Conservation (phyloP, 2,888 invertebrate species). For the Flabesymbios commensalis region DNA sequence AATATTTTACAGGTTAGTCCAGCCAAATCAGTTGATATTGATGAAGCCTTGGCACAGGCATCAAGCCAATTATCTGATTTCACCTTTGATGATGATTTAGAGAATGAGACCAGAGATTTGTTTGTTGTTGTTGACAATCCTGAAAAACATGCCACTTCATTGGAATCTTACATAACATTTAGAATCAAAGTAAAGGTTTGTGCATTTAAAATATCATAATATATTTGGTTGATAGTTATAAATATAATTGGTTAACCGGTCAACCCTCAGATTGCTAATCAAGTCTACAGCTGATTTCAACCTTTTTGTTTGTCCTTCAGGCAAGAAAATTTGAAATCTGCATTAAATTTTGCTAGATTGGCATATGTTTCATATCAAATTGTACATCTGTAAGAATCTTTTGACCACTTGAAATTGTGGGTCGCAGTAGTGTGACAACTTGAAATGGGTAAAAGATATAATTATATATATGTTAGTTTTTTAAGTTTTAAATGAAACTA, state of each 20-base stretch:
- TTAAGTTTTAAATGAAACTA: no score
- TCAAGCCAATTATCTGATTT: no score
- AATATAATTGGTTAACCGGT: not conserved
- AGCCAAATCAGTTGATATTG: no score
- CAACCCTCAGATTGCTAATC: not conserved
- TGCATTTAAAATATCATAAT: not conserved
- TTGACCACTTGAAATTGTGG: no score
- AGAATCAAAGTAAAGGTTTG: constrained; percentile 68
- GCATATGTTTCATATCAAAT: no score
- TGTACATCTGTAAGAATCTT: no score
- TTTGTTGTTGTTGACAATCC: constrained; percentile 74
- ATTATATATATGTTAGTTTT: no score
- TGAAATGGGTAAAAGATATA: no score
- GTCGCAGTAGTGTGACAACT: no score
- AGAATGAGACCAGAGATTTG: constrained; percentile 45
- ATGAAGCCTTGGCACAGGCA: no score
- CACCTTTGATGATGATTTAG: not conserved
- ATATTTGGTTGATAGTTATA: not conserved
- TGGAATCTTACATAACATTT: constrained; percentile 75
- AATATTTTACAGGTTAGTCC: no score
- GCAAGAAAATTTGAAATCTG: not conserved
- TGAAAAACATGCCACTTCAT: constrained; percentile 73
- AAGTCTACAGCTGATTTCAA: not conserved
- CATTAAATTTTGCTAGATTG: not conserved
- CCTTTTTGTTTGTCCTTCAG: not conserved